phyloP scores from a whole-genome alignment of 2,113 vertebrate species.

The Hemiprocne comata region DNA sequence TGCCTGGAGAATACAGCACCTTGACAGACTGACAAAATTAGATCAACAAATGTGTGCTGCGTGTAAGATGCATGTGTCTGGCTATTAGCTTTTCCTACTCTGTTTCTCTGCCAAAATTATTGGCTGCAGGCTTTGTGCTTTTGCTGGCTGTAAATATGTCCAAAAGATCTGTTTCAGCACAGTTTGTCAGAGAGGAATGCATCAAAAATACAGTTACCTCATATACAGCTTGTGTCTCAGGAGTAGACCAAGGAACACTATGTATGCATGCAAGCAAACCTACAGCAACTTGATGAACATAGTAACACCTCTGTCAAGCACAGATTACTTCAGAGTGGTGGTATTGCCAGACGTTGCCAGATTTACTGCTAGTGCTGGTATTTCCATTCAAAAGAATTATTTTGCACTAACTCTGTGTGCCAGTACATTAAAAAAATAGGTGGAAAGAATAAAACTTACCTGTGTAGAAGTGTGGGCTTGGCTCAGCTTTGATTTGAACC shows the following conservation, averaged over 20 bases:
- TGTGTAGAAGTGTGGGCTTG: neutral
- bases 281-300: too few relatives aligned
- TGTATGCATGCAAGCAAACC: neutral
- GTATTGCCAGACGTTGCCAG: neutral
- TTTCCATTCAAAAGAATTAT: neutral
- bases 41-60: constrained; percentile 19
- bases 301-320: neutral
- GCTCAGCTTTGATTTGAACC: neutral
- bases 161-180: neutral
- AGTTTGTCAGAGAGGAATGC: neutral
- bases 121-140: neutral
- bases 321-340: neutral
- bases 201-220: neutral
- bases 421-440: neutral
- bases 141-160: neutral
- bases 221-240: neutral
- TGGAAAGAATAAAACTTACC: neutral
- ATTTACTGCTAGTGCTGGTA: neutral
- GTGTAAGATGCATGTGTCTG: neutral
- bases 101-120: neutral
- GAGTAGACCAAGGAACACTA: neutral
- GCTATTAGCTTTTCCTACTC: neutral
- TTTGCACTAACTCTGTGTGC: neutral
- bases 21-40: neutral
- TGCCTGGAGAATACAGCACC: constrained; percentile 26